Evolutionary conservation across 2,888 invertebrate species (phyloP).

Genomic region (Oscheius onirici): DNA sequence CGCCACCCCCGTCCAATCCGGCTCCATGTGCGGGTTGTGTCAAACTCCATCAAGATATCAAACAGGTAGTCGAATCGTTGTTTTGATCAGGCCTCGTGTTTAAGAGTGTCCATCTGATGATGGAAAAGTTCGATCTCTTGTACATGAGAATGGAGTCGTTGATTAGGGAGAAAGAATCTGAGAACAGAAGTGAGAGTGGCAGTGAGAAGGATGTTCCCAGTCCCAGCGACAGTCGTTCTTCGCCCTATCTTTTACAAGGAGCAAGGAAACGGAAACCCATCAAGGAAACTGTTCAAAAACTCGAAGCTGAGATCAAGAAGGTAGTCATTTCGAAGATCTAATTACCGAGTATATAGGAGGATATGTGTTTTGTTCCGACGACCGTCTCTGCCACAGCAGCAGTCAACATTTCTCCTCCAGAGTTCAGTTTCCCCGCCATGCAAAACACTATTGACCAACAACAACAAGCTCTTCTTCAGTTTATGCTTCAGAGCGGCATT

Average conservation of each 20-base stretch:
- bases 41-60: constrained; percentile 50
- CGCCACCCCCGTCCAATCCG: not conserved
- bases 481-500: constrained; percentile 29
- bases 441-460: constrained; percentile 5
- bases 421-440: constrained; percentile 1
- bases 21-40: constrained; percentile 43
- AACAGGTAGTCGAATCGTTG: constrained; percentile 36
- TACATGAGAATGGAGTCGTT: constrained; percentile 42
- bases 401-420: constrained; percentile 24
- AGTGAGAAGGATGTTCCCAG: constrained; percentile 49
- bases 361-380: not conserved
- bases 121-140: constrained; percentile 44
- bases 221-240: constrained; percentile 44
- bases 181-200: constrained; percentile 49
- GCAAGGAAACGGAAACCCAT: constrained; percentile 62
- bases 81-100: constrained; percentile 1
- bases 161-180: constrained; percentile 38
- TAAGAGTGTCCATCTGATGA: constrained; percentile 43
- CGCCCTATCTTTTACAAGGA: constrained; percentile 45
- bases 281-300: constrained; percentile 52
- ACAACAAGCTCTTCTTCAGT: constrained; percentile 29
- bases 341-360: not conserved
- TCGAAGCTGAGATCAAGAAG: constrained; percentile 28
- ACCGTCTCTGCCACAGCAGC: constrained; percentile 13
- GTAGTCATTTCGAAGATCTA: constrained; percentile 8